Evolutionary conservation across 2,797 vertebrate genomes (phyloP).

Genomic region (Perdix hodgsoniae): DNA sequence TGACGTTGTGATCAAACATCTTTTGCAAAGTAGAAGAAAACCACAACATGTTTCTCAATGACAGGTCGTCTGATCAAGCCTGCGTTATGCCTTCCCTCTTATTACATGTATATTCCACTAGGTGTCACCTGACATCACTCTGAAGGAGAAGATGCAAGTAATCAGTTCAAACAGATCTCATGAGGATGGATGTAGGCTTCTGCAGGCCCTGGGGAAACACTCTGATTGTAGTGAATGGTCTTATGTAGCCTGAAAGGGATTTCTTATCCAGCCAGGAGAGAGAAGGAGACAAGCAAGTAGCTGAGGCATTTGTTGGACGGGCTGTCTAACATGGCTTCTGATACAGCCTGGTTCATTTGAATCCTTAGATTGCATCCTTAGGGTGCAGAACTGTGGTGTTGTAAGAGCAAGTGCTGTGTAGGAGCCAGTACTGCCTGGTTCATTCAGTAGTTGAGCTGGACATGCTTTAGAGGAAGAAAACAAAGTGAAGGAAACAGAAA

Average conservation of each 20-base stretch:
- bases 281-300: background rate
- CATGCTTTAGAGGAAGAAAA: background rate
- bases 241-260: background rate
- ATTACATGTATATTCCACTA: slow-evolving; percentile 60
- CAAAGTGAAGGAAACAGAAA: background rate
- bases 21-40: background rate
- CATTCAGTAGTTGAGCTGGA: background rate
- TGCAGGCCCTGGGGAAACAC: background rate
- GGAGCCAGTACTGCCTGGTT: background rate
- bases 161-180: background rate
- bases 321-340: background rate
- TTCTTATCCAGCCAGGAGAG: background rate
- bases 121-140: slow-evolving; percentile 58
- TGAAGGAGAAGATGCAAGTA: background rate
- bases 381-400: accelerated
- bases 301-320: background rate
- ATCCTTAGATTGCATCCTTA: background rate
- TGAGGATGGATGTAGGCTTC: background rate
- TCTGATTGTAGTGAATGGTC: background rate
- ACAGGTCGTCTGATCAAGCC: background rate
- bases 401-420: accelerated
- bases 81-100: background rate
- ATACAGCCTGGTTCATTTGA: background rate
- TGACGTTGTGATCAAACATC: background rate
- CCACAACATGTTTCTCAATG: background rate